Evolutionary conservation across 2,888 invertebrate species (phyloP), one percentile per base, ranked within the genome.

Genomic region (Rhagonycha fulva): DNA sequence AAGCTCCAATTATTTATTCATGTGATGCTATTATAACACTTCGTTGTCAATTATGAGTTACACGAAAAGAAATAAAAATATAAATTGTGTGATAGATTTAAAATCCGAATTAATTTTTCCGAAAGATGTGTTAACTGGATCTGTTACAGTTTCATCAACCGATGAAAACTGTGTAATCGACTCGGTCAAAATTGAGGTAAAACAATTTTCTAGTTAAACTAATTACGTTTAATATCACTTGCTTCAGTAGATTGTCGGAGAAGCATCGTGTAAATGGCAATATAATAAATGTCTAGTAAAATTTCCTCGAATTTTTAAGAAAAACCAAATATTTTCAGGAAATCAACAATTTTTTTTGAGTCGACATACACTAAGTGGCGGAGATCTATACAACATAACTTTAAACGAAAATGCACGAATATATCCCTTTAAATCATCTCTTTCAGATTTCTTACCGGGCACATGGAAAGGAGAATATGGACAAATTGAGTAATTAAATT

Each of bases 381-480:
- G 62, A 7, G 19, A 23, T 14, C 14, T 10, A 5, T 61, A 61
- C 14, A 19, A 2, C 24, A n/a, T 62, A 23, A 19, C 3, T 11
- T n/a, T 81, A 80, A 47, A 71, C 69, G 14, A 81, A 78, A 70
- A 14, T 10, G 26, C 24, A 11, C 61, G 75, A 62, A 47, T 47
- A n/a, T 72, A 14, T 68, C 71, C 73, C 3, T 83, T 83, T 74
- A 78, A 80, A 72, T 80, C 80, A 63, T 80, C 80, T 70, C 75
- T 83, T 69, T 81, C 82, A 0, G 80, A 81, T 3, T 75, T 82
- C 47, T 72, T 83, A 30, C 83, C 84, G 3, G 80, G 82, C 9
- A 79, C 82, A 9, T 84, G 83, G 83, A 74, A 60, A 30, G 84
- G 83, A n/a, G 78, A 82, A 72, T 79, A 69, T 62, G 84, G 84